phyloP scores from a whole-genome alignment of 2,113 vertebrate species.

The Tragelaphus strepsiceros region DNA sequence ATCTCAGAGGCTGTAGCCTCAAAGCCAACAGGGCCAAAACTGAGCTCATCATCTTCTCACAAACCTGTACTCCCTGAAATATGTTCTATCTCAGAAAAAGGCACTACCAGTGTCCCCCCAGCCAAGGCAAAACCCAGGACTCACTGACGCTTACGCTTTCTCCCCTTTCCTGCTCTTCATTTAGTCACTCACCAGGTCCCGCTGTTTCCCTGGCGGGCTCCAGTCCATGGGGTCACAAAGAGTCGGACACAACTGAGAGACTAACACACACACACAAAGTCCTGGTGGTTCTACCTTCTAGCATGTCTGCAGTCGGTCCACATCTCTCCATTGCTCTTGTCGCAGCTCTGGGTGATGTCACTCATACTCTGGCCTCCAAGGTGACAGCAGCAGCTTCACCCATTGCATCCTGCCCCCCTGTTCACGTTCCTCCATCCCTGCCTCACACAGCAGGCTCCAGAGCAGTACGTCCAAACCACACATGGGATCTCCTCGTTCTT shows the following conservation, averaged over 20 bases:
- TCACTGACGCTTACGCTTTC: neutral
- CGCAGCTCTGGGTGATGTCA: neutral
- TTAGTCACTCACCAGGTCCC: neutral
- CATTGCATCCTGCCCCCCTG: neutral
- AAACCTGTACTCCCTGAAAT: neutral
- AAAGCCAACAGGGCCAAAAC: neutral
- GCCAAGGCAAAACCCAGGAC: neutral
- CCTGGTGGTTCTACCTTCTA: neutral
- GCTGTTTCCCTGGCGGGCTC: neutral
- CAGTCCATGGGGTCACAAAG: neutral
- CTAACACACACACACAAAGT: neutral
- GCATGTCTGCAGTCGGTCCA: neutral
- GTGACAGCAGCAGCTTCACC: neutral
- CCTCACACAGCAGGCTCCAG: neutral
- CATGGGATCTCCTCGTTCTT: neutral
- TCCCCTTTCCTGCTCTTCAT: neutral
- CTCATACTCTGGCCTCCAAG: neutral
- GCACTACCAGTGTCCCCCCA: neutral
- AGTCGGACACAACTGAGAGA: neutral
- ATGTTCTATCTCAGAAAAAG: neutral
- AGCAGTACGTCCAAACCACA: neutral
- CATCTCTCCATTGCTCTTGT: neutral
- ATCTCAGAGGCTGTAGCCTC: neutral
- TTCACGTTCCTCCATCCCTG: neutral
- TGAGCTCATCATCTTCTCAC: neutral